phyloP scores from a whole-genome alignment of 2,888 invertebrate genomes.

The Slavum lentiscoides region DNA sequence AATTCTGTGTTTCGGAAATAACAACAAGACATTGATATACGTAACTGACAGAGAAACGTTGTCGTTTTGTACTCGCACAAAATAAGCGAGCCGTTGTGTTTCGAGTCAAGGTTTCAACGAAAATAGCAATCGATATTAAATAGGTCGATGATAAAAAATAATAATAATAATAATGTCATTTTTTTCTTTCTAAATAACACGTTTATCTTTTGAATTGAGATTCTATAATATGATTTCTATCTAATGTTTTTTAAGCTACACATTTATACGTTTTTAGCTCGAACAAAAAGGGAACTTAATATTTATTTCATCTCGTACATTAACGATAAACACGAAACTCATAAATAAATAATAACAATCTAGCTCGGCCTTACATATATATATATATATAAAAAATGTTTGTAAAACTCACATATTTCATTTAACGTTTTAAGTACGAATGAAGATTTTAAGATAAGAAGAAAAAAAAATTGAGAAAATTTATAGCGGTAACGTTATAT shows the following conservation, averaged over 20 bases:
- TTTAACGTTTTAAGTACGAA: no score
- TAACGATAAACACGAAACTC: neutral
- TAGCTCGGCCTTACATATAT: neutral
- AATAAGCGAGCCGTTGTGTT: neutral
- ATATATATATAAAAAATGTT: no score
- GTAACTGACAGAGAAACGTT: neutral
- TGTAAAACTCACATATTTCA: no score
- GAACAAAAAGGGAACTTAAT: neutral
- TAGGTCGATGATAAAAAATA: slow-evolving; percentile 11
- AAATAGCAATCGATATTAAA: slow-evolving; percentile 2
- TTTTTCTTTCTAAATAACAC: neutral
- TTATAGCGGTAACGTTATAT: no score
- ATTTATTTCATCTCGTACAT: neutral
- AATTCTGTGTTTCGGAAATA: neutral
- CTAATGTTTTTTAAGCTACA: neutral
- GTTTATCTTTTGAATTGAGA: neutral
- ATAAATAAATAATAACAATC: neutral
- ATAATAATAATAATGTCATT: neutral
- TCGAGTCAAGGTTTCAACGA: neutral
- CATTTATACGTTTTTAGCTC: neutral
- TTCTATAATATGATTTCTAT: neutral
- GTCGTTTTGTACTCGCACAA: neutral
- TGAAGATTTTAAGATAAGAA: no score
- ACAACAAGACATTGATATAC: neutral
- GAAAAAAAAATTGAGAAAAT: no score